Evolutionary conservation across 2,888 invertebrate genomes (phyloP).

Genomic region (Rhamnusium bicolor): DNA sequence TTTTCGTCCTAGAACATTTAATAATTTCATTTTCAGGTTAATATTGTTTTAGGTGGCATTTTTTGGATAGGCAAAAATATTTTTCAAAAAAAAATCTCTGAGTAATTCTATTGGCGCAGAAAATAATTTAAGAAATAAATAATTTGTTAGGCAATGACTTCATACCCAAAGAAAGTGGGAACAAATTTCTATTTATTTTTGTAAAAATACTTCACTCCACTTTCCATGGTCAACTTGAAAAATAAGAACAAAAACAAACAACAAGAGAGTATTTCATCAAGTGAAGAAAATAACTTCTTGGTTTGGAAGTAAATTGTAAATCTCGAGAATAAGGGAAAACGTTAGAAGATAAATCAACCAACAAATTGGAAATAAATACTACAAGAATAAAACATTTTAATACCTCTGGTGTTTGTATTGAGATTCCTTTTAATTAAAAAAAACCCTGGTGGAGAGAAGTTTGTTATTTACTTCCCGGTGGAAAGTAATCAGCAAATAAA

Average conservation of each 20-base stretch:
- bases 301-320: constrained; percentile 9
- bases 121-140: too few species aligned
- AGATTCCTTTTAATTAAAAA: constrained; percentile 30
- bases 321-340: neutral
- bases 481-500: constrained; percentile 27
- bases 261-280: neutral
- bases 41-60: too few species aligned
- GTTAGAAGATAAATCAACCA: constrained; percentile 14
- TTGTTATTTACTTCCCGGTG: constrained; percentile 23
- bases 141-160: too few species aligned
- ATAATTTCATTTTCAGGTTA: too few species aligned
- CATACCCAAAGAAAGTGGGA: too few species aligned
- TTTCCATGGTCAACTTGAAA: neutral
- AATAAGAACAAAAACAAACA: neutral
- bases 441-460: constrained; percentile 12
- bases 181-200: too few species aligned
- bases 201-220: too few species aligned
- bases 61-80: too few species aligned
- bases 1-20: too few species aligned
- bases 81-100: too few species aligned
- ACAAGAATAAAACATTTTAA: constrained; percentile 12
- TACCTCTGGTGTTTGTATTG: constrained; percentile 16
- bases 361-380: constrained; percentile 20
- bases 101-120: too few species aligned
- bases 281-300: neutral